Percentiles rank a stretch among this genome's conserved stretches.
Evolutionary conservation across 1,140 invertebrate species (phyloP).

Genomic region (Sitobion miscanthi): DNA sequence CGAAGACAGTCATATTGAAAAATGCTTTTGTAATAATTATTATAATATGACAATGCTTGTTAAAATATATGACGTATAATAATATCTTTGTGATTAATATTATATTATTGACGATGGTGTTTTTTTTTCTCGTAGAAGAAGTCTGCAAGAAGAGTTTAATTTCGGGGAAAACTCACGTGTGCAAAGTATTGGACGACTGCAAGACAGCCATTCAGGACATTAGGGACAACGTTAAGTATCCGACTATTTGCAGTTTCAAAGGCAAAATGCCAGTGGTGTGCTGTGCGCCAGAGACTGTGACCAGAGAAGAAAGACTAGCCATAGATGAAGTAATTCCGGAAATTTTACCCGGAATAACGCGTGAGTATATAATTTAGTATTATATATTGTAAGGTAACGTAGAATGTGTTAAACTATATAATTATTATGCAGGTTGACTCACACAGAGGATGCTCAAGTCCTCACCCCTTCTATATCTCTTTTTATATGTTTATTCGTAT

Average conservation of each 20-base stretch:
- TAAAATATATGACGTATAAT: background rate
- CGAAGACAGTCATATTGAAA: background rate
- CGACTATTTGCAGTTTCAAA: constrained; percentile 45
- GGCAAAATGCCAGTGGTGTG: constrained; percentile 47
- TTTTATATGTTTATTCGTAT: too few relatives aligned
- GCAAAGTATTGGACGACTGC: constrained; percentile 24
- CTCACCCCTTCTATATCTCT: too few relatives aligned
- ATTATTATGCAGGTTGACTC: background rate
- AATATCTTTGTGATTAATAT: background rate
- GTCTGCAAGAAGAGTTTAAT: constrained; percentile 15
- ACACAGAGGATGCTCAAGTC: too few relatives aligned
- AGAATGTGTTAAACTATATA: background rate
- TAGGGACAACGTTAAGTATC: constrained; percentile 32
- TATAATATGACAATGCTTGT: background rate
- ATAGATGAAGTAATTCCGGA: background rate
- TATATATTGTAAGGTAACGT: background rate
- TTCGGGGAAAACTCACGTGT: background rate
- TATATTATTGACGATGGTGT: background rate
- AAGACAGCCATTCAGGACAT: constrained; percentile 47
- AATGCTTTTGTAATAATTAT: background rate
- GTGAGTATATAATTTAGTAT: background rate
- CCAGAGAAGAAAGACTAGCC: background rate
- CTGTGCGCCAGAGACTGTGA: background rate
- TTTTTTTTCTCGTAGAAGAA: background rate
- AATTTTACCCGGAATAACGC: background rate